Base-by-base conservation (phyloP, 1,140 invertebrate genomes). In the Anastrepha ludens region DNA sequence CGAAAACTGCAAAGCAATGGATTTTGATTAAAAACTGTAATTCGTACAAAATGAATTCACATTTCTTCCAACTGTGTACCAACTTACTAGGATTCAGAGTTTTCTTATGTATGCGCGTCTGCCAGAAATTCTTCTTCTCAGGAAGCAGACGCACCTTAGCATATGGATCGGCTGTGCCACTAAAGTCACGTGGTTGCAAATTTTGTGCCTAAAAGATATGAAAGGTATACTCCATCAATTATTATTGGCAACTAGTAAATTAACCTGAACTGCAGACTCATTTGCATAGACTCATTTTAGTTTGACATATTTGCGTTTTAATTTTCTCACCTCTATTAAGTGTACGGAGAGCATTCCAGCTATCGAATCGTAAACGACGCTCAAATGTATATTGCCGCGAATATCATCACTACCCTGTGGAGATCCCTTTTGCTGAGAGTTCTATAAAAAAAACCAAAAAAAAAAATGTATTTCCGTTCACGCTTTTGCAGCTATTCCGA, bases 41-140 rank as follows among this genome's bases (percentile, higher is more conserved):
- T 29, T 29, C 29, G 29, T 29, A 29, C 29, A 29, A 29, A 29
- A 29, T 29, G 29, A 29, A 1, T 29, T 29, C 29, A 29, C 29
- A 29, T 29, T 29, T 29, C 47, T 4, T 15, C 3, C 15, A 65
- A n/a, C n/a, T n/a, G n/a, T n/a, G n/a, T n/a, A n/a, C n/a, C n/a
- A n/a, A 85, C 85, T 41, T 67, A 95, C 94, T 94, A 87, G 96
- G 95, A 92, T 95, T 95, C 44, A 96, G 90, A 8, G 96, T 96
- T 89, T 95, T 95, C 89, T 95, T 95, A 89, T 96, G 95, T 87
- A 96, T 95, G 87, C 94, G 93, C 2, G 95, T 95, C 90, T 95
- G 95, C 94, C 94, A 95, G 29, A 95, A 94, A 88, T 95, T 95
- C 81, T 93, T 95, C 81, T 94, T 94, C 89, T 95, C 95, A 7